Conservation (phyloP, 2,113 vertebrate genomes). For the Colossoma macropomum region DNA sequence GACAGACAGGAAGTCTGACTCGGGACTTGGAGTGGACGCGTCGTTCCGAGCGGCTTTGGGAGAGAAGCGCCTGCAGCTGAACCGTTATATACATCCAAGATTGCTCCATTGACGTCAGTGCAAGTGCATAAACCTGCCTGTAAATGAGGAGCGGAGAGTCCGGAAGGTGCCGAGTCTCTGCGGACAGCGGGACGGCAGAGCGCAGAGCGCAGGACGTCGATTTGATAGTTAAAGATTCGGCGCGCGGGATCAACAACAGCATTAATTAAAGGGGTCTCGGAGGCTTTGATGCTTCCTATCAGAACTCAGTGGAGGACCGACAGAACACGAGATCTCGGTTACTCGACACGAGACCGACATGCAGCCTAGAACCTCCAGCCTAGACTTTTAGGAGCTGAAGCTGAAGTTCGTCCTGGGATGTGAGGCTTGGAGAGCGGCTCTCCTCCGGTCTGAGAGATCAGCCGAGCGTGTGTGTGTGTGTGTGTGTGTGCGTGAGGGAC, state of each 20-base stretch:
- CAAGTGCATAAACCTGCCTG: constrained; percentile 69
- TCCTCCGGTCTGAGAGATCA: no score
- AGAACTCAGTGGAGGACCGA: no score
- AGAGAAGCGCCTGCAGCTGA: constrained; percentile 55
- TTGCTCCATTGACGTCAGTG: constrained; percentile 84
- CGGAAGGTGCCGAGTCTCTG: constrained; percentile 33
- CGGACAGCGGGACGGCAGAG: constrained; percentile 31
- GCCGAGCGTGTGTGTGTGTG: background rate
- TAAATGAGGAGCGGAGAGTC: constrained; percentile 65
- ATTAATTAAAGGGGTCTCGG: background rate
- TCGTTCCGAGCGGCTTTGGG: constrained; percentile 63
- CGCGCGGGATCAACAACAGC: background rate
- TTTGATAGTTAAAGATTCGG: background rate
- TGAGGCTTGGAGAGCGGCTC: no score
- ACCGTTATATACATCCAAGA: constrained; percentile 81
- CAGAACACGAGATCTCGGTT: no score
- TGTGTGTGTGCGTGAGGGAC: background rate
- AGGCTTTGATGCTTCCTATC: background rate
- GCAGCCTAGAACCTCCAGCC: no score
- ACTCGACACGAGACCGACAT: no score
- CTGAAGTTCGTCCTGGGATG: no score
- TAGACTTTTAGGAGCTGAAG: no score
- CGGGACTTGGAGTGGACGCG: constrained; percentile 40
- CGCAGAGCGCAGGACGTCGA: background rate
- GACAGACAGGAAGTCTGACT: constrained; percentile 47